Base-by-base conservation (phyloP, 2,113 vertebrate genomes). In the Eclectus roratus region DNA sequence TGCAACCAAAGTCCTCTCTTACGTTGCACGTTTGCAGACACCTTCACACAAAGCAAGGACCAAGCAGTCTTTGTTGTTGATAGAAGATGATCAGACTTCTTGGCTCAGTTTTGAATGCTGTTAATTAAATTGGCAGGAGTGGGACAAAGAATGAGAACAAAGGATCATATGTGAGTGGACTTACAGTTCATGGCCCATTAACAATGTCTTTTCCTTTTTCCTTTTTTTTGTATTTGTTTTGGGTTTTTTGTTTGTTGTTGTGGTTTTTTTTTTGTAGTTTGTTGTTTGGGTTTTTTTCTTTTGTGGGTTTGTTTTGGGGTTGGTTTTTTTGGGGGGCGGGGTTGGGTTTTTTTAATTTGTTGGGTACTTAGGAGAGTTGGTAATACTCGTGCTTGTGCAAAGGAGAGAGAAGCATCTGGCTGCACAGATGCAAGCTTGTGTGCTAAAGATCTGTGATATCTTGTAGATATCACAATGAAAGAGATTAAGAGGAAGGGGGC, bases 381-480 rank as follows among this genome's bases (percentile, higher is more conserved):
- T 46, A 53, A 5, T 65, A 37, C 11, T 69, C 27, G 11, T 39
- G 19, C 0, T 2, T 64, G 11, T 44, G 31, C 4, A 8, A 13
- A 80, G 11, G 25, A 29, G 19, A 46, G 63, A 12, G 31, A n/a
- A 37, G 25, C 25, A 23, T 20, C 33, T 68, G 61, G 18, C 27
- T 73, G 43, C 52, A 25, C 2, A n/a, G 56, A 23, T 61, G 8
- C 21, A 55, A 31, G 33, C 9, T 47, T 28, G 17, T 31, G 23
- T 68, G n/a, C n/a, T 82, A 2, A 50, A 71, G 41, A 28, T 68
- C 27, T 1, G 0, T 21, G 41, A 1, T 72, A 16, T 1, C 9
- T 37, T n/a, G 21, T 15, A 55, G 33, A 3, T 58, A 58, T 13
- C 55, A 58, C 55, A 58, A 6, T 0, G 1, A 35, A 44, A 70